Percentiles rank a stretch among this genome's conserved stretches.
These are phyloP conservation scores for Apeira syringaria DNA, from an alignment of 2,888 invertebrate genomes.

Conservation along the genomic window DNA sequence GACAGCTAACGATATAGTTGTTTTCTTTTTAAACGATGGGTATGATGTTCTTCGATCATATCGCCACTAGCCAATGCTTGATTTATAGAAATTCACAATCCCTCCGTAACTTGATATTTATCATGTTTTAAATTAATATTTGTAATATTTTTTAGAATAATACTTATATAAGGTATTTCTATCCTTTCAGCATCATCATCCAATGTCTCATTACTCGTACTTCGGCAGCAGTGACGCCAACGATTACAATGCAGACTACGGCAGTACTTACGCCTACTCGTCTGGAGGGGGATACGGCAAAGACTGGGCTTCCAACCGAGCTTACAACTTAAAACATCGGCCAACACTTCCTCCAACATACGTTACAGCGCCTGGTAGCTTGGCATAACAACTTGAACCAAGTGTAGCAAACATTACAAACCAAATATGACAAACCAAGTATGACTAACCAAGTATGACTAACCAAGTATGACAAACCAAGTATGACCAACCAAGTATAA, in stretches of 20 bases:
- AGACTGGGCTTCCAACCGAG: conserved; percentile 77
- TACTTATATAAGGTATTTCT: no score
- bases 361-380: conserved; percentile 67
- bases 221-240: conserved; percentile 65
- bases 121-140: no score
- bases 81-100: no score
- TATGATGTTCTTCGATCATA: no score
- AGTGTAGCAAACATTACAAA: not conserved
- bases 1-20: no score
- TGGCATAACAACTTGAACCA: conserved; percentile 37
- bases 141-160: no score
- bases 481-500: no score
- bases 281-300: conserved; percentile 68
- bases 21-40: no score
- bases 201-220: conserved; percentile 64
- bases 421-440: not conserved
- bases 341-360: conserved; percentile 61
- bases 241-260: conserved; percentile 70
- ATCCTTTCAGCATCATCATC: conserved; percentile 60
- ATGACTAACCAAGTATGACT: no score
- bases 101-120: no score
- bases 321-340: conserved; percentile 65
- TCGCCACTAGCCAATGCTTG: no score
- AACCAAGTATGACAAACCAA: no score
- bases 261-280: conserved; percentile 62